A percentile compares a stretch with the other conserved stretches of the same genome.
These are phyloP conservation scores for Crossaster papposus DNA, from an alignment of 53 echinoderm and acorn worm genomes.

Conservation along the genomic window DNA sequence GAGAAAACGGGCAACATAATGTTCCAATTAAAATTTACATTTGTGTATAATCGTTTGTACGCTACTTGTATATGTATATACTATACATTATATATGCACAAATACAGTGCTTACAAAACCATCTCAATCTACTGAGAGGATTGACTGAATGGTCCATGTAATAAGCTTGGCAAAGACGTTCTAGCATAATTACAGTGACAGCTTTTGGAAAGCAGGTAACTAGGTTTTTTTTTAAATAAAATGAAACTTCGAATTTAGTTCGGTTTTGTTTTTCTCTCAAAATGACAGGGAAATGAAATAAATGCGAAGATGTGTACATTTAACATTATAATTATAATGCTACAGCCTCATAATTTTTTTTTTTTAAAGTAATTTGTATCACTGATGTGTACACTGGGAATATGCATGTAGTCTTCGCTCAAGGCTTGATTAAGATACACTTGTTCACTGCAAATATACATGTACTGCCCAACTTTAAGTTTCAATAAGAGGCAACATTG, in stretches of 20 bases:
- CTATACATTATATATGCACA: conserved; percentile 1
- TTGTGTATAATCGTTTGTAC: not conserved
- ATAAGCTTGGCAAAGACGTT: not conserved
- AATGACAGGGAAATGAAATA: too few species aligned
- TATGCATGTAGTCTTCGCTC: not conserved
- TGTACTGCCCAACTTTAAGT: not conserved
- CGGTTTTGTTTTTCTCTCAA: too few species aligned
- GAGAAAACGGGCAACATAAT: not conserved
- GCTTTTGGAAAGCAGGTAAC: not conserved
- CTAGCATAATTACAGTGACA: not conserved
- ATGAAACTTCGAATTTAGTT: not conserved
- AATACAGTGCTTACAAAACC: not conserved
- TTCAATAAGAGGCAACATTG: not conserved
- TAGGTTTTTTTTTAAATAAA: not conserved
- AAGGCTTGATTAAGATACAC: not conserved
- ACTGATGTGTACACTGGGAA: not conserved
- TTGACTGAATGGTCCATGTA: not conserved
- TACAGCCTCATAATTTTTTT: not conserved
- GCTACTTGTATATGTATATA: not conserved
- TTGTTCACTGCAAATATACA: not conserved
- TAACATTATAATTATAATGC: not conserved
- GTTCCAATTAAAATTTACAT: not conserved
- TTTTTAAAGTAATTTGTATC: not conserved
- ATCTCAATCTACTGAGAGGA: not conserved
- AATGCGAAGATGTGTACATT: not conserved